phyloP scores from a whole-genome alignment of 2,113 vertebrate species.

The Gulo gulo region DNA sequence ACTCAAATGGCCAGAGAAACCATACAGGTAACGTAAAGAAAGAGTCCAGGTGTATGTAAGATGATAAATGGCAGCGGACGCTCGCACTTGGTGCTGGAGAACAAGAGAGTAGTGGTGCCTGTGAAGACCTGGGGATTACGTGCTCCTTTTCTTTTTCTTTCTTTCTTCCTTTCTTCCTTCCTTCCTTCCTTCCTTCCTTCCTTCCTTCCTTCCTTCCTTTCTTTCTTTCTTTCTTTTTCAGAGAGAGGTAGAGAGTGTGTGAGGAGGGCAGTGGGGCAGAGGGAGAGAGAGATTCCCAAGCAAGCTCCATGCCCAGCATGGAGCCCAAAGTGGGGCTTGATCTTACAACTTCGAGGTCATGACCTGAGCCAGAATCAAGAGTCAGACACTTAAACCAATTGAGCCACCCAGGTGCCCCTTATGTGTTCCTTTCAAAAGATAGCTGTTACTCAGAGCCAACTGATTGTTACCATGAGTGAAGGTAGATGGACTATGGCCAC shows the following conservation, averaged over 20 bases:
- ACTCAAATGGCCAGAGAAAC: not conserved
- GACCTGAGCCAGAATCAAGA: not conserved
- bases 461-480: not conserved
- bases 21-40: not conserved
- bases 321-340: not conserved
- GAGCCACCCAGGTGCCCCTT: not conserved
- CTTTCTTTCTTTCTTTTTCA: not conserved
- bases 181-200: too few species aligned
- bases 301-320: not conserved
- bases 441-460: not conserved
- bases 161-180: not conserved
- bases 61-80: not conserved
- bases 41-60: not conserved
- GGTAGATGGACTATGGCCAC: rapidly evolving
- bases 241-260: not conserved
- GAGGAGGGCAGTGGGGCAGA: not conserved
- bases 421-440: not conserved
- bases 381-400: not conserved
- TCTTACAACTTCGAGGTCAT: not conserved
- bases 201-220: too few species aligned
- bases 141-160: not conserved
- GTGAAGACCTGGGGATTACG: not conserved
- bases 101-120: rapidly evolving
- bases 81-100: not conserved
- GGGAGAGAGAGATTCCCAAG: not conserved